These are phyloP conservation scores for Chromobotia macracanthus DNA, from an alignment of 2,797 vertebrate genomes.

Conservation along the genomic window DNA sequence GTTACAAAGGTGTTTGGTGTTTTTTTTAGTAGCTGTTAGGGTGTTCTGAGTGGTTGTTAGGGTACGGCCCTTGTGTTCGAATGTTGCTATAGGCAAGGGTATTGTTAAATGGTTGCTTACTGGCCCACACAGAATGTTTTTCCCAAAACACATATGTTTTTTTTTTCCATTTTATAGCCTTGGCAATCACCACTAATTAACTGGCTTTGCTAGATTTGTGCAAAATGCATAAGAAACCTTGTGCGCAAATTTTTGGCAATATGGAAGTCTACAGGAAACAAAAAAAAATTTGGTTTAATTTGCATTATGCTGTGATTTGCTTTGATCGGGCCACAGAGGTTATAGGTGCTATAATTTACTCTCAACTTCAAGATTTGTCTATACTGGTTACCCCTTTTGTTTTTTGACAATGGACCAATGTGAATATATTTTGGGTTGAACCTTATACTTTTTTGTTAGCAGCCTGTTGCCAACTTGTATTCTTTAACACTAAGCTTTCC, in stretches of 20 bases:
- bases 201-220: no score
- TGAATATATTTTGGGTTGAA: no score
- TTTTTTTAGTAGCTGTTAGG: no score
- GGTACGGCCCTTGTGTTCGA: no score
- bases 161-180: background rate
- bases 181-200: background rate
- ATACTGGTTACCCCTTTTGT: background rate
- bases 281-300: no score
- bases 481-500: background rate
- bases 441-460: conserved; percentile 2
- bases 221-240: background rate
- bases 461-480: background rate
- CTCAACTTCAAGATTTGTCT: background rate
- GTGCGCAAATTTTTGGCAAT: background rate
- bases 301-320: background rate
- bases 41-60: no score
- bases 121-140: background rate
- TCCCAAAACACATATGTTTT: no score
- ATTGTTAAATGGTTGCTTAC: background rate
- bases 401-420: background rate
- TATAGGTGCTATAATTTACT: background rate
- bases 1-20: no score
- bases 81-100: background rate
- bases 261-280: background rate
- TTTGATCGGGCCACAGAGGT: background rate